A percentile compares a stretch with the other conserved stretches of the same genome.
Conservation (phyloP, 2,113 vertebrate species). For the Cyprinodon brontotheroides region DNA sequence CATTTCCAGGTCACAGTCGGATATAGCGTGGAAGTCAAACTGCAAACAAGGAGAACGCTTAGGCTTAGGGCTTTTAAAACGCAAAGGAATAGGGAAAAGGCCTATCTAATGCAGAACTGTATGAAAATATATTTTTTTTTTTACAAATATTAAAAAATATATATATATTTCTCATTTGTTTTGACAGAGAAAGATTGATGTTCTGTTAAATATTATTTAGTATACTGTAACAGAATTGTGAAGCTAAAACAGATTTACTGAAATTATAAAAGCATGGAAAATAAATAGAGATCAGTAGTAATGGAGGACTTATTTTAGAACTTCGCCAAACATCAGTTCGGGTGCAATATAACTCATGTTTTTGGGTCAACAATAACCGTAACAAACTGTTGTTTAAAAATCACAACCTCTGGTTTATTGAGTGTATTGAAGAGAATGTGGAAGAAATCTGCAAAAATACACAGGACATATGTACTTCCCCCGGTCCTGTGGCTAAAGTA, state of each 20-base stretch:
- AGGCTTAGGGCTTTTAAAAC: conserved; percentile 48
- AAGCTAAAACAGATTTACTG: not conserved
- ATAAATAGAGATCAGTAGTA: not conserved
- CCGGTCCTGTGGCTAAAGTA: not conserved
- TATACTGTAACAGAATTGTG: not conserved
- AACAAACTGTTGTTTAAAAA: conserved; percentile 7
- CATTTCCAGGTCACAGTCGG: conserved; percentile 60
- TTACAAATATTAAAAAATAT: not conserved
- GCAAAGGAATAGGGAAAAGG: conserved; percentile 36
- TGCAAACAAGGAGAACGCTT: conserved; percentile 51
- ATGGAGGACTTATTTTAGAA: not conserved
- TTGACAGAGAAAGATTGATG: not conserved
- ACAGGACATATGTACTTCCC: not conserved
- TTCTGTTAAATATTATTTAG: not conserved
- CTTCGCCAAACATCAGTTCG: not conserved
- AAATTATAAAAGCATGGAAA: not conserved
- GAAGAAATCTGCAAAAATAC: not conserved
- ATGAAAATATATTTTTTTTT: not conserved
- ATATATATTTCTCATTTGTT: not conserved
- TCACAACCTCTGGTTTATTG: not conserved
- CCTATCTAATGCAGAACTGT: conserved; percentile 25
- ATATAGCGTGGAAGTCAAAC: conserved; percentile 54
- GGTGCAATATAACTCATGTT: not conserved
- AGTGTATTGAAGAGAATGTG: not conserved
- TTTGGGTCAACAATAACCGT: conserved; percentile 9